phyloP scores from a whole-genome alignment of 2,888 invertebrate genomes.

The Tenthredo amoena region DNA sequence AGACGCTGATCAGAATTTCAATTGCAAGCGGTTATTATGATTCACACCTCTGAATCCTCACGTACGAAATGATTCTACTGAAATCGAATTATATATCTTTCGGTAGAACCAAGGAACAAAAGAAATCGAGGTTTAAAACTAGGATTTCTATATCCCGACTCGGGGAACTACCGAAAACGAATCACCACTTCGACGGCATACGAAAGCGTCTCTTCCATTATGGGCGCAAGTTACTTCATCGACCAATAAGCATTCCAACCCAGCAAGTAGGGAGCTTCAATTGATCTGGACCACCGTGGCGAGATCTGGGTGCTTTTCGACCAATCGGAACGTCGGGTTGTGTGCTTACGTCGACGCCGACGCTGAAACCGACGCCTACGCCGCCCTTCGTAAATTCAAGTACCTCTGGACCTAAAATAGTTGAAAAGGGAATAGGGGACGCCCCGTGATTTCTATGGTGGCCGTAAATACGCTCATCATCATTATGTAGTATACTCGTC shows the following conservation, averaged over 20 bases:
- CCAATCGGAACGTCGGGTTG: conserved; percentile 20
- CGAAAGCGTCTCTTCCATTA: background rate
- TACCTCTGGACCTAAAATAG: background rate
- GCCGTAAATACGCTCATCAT: background rate
- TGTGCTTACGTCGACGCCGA: conserved; percentile 24
- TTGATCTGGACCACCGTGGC: conserved; percentile 48
- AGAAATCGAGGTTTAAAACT: no score
- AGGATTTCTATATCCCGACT: no score
- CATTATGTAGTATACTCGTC: no score
- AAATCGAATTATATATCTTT: no score
- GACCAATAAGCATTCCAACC: conserved; percentile 38
- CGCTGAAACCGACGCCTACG: conserved; percentile 22
- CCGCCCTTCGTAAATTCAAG: conserved; percentile 1
- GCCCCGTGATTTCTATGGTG: conserved; percentile 32
- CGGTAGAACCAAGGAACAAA: no score
- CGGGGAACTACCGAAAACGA: background rate
- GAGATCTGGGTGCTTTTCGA: conserved; percentile 28
- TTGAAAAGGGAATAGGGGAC: conserved; percentile 12
- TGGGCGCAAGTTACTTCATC: background rate
- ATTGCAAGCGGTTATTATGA: no score
- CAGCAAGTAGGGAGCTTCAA: conserved; percentile 44
- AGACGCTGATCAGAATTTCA: no score
- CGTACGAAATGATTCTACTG: no score
- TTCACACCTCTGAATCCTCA: no score
- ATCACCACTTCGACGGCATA: background rate